Percentiles rank a stretch among this genome's conserved stretches.
Conservation (phyloP, 2,797 vertebrate genomes). For the Pteropus rufus region DNA sequence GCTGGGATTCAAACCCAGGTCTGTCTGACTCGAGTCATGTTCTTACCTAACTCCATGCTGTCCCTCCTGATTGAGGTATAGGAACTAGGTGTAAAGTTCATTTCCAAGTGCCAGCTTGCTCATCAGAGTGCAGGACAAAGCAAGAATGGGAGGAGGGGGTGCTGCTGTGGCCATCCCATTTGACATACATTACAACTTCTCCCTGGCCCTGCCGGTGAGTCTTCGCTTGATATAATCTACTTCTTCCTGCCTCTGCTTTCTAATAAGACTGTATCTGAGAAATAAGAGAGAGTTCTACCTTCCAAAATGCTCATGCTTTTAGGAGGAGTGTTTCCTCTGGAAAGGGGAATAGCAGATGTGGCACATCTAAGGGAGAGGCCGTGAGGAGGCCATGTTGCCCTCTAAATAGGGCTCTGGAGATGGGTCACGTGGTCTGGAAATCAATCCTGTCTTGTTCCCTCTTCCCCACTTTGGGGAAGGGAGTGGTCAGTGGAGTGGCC, state of each 20-base stretch:
- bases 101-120: background rate
- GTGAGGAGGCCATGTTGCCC: constrained; percentile 46
- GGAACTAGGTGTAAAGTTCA: background rate
- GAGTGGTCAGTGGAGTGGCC: background rate
- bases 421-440: background rate
- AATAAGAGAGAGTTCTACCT: background rate
- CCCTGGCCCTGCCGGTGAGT: background rate
- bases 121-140: background rate
- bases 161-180: background rate
- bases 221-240: background rate
- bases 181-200: background rate
- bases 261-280: background rate
- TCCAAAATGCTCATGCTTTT: constrained; percentile 57
- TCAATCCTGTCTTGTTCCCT: constrained; percentile 37
- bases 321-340: constrained; percentile 53
- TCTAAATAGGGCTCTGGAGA: constrained; percentile 43
- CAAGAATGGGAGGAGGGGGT: background rate
- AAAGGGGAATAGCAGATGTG: constrained; percentile 44
- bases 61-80: background rate
- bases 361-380: background rate
- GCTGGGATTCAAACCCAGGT: background rate
- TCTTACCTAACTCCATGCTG: background rate
- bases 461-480: background rate
- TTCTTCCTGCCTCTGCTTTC: background rate
- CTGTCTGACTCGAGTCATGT: background rate